phyloP scores from a whole-genome alignment of 1,140 invertebrate species.

The Choristoneura fumiferana region DNA sequence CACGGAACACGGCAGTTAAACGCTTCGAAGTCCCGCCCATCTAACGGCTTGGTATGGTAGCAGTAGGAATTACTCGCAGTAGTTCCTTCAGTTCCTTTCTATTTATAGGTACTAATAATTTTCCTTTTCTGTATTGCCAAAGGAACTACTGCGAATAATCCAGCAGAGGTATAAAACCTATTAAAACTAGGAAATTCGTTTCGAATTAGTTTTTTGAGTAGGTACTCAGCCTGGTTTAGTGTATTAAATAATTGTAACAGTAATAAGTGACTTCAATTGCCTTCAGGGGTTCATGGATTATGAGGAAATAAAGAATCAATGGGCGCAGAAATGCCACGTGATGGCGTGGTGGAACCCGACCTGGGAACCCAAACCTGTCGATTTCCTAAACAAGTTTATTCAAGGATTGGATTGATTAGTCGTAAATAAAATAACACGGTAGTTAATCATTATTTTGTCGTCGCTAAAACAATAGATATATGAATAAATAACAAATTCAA shows the following conservation, averaged over 20 bases:
- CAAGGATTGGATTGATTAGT: conserved; percentile 78
- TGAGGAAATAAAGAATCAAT: conserved; percentile 89
- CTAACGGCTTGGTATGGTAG: too few relatives aligned
- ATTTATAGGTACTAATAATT: too few relatives aligned
- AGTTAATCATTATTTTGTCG: not conserved
- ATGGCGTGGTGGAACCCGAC: conserved; percentile 93
- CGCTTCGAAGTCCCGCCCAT: too few relatives aligned
- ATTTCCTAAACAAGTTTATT: conserved; percentile 94
- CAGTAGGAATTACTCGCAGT: too few relatives aligned
- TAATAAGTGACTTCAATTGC: conserved; percentile 41
- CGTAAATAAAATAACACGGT: not conserved
- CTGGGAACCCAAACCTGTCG: conserved; percentile 86
- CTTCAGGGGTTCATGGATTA: conserved; percentile 94
- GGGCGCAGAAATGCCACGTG: conserved; percentile 91
- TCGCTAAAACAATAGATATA: conserved; percentile 24
- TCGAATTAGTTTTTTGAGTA: not conserved
- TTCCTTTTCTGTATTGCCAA: too few relatives aligned
- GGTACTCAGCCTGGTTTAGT: too few relatives aligned
- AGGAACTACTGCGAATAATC: too few relatives aligned
- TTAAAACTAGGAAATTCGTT: too few relatives aligned
- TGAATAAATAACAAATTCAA: conserved; percentile 49
- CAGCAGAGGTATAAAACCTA: too few relatives aligned
- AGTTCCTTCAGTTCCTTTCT: too few relatives aligned
- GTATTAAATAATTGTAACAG: too few relatives aligned
- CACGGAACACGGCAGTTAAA: too few relatives aligned